phyloP scores from a whole-genome alignment of 2,113 vertebrate species.

The Amblyornis subalaris region DNA sequence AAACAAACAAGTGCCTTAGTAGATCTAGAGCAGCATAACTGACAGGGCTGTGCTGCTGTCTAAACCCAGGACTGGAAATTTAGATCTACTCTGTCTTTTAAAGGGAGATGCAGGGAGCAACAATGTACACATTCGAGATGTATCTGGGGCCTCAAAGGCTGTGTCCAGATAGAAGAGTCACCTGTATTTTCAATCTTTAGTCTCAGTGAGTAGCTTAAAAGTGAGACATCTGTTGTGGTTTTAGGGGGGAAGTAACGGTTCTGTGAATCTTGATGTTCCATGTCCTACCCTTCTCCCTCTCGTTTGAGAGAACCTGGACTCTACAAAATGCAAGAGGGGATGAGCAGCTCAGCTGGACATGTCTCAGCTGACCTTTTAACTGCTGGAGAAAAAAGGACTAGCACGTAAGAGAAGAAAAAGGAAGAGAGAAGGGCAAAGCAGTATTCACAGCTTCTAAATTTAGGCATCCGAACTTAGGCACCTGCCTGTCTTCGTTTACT shows the following conservation, averaged over 20 bases:
- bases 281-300: background rate
- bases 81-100: background rate
- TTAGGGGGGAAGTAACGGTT: background rate
- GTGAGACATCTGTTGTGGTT: background rate
- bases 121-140: background rate
- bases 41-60: background rate
- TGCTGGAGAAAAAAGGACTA: background rate
- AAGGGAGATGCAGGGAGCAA: background rate
- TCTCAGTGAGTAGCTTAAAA: background rate
- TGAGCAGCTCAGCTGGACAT: background rate
- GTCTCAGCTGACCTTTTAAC: background rate
- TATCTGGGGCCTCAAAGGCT: background rate
- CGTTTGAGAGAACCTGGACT: background rate
- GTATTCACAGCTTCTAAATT: conserved; percentile 17
- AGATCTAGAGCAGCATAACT: background rate
- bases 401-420: background rate
- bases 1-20: background rate
- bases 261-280: background rate
- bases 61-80: background rate
- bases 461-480: background rate
- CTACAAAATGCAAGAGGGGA: background rate
- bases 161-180: background rate
- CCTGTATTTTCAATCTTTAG: background rate
- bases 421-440: background rate
- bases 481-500: background rate